Evolutionary conservation across 2,113 vertebrate species (phyloP), one percentile per base, ranked within the genome.

Genomic region (Ammospiza caudacuta): DNA sequence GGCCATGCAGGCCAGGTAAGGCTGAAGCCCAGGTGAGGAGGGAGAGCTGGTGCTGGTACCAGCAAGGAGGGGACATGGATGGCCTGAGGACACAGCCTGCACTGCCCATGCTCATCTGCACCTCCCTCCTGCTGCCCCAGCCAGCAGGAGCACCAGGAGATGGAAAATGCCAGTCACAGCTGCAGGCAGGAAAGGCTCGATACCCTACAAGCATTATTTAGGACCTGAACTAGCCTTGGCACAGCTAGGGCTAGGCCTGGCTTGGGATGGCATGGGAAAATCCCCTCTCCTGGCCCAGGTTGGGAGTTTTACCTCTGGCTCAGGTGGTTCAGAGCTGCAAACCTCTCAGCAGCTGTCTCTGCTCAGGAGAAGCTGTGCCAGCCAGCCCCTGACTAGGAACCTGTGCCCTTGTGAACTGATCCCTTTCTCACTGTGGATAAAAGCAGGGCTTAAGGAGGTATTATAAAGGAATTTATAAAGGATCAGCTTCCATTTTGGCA

Each of bases 41-140:
- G 23, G 15, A 83, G 27, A 62, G n/a, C 7, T 1, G 9, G 33
- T 6, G 63, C 33, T 69, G 59, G 49, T 15, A 19, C 28, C 76
- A 68, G 57, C 12, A 55, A 22, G 52, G 9, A 73, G 41, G 9
- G 35, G 5, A 12, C 33, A 11, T 1, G 63, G 55, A 24, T 3
- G 16, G 16, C 6, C 37, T 4, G 17, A 66, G 35, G 44, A 82
- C 11, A 80, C 24, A 41, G 44, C 64, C 58, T 61, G 35, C 62
- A 11, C 6, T 24, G 39, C 29, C 41, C 46, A 11, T 2, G 2
- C 9, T 24, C 68, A 28, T 6, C 31, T n/a, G 55, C 58, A 39
- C 16, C 24, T 68, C 0, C 0, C 20, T 80, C 15, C 35, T 11
- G 2, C 0, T n/a, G 47, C 46, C 25, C 44, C 10, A 46, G 39